Percentiles rank a stretch among this genome's conserved stretches.
Evolutionary conservation across 2,113 vertebrate genomes (phyloP).

Genomic region (Semicossyphus pulcher): DNA sequence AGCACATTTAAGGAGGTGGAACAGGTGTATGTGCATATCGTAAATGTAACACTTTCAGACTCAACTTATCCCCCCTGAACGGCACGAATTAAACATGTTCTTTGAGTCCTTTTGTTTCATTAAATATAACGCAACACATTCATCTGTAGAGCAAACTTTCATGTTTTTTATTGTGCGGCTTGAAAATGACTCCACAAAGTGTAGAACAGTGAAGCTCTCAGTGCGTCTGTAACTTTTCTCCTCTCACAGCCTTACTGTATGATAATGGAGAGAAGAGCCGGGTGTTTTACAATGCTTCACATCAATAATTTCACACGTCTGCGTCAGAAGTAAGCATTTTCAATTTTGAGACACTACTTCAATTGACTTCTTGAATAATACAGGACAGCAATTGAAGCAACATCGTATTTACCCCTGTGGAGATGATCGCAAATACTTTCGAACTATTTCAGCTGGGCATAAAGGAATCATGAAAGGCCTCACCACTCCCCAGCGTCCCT

Average conservation of each 20-base stretch:
- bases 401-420: constrained; percentile 71
- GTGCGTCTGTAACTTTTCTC: constrained; percentile 33
- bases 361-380: constrained; percentile 75
- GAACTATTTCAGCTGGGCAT: constrained; percentile 78
- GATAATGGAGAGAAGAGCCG: constrained; percentile 45
- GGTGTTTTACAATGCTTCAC: constrained; percentile 60
- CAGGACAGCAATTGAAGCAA: constrained; percentile 67
- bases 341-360: constrained; percentile 67
- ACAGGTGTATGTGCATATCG: too few species aligned
- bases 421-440: constrained; percentile 80
- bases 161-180: neutral
- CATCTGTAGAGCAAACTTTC: neutral
- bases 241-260: constrained; percentile 44
- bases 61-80: neutral
- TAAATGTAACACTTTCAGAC: neutral
- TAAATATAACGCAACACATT: neutral
- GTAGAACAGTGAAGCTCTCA: constrained; percentile 6
- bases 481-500: constrained; percentile 72
- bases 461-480: constrained; percentile 81
- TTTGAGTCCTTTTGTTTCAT: neutral
- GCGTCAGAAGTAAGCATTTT: constrained; percentile 66
- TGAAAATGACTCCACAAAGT: constrained; percentile 24
- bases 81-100: neutral
- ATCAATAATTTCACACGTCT: constrained; percentile 73
- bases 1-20: too few species aligned